These are phyloP conservation scores for Dinomys branickii DNA, from an alignment of 2,113 vertebrate species.

Conservation along the genomic window DNA sequence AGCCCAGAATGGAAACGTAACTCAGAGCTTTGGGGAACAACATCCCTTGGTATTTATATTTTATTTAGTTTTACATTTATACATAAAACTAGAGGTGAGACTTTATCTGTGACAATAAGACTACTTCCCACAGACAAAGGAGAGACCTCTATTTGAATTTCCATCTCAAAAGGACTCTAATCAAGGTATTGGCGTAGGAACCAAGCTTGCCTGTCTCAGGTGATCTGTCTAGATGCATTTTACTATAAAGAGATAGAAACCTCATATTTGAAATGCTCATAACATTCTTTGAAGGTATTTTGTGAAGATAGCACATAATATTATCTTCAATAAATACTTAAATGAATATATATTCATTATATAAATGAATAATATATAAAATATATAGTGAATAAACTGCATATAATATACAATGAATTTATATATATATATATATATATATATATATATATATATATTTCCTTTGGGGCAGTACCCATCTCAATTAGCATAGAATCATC, in stretches of 20 bases:
- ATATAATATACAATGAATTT: too few relatives aligned
- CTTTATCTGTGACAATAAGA: background rate
- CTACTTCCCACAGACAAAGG: constrained; percentile 8
- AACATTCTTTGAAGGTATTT: background rate
- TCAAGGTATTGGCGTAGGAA: background rate
- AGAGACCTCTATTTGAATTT: background rate
- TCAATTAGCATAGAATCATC: background rate
- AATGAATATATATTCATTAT: background rate
- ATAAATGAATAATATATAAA: too few relatives aligned
- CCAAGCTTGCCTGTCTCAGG: background rate
- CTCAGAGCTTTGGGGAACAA: background rate
- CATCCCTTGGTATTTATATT: background rate
- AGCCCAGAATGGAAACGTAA: background rate
- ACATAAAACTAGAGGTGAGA: background rate
- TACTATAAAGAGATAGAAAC: background rate
- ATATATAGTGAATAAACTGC: too few relatives aligned
- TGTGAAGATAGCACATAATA: background rate
- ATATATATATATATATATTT: background rate
- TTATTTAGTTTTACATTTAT: background rate
- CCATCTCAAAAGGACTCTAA: background rate
- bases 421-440: background rate
- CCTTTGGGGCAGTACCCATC: background rate
- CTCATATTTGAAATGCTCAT: background rate
- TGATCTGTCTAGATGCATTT: background rate
- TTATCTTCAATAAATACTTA: constrained; percentile 3